Evolutionary conservation across 2,797 vertebrate genomes (phyloP), one percentile per base, ranked within the genome.

Genomic region (Rhinogobio ventralis): DNA sequence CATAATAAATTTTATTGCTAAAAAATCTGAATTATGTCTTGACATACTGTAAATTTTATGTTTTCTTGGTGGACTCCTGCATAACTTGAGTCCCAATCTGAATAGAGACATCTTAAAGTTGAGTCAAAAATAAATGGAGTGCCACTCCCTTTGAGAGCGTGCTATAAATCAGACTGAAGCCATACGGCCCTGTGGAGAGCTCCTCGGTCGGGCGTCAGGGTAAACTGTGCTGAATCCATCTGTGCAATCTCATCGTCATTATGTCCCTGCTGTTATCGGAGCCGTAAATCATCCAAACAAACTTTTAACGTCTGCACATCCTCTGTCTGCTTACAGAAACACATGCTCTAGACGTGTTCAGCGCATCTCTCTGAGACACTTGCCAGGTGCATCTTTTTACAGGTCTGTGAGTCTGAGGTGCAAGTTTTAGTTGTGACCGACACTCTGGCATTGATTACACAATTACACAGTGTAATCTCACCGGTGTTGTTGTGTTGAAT

Each of bases 221-320:
- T 90, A 84, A 90, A 89, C 90, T 86, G 88, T 88, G 84, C 90
- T 91, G 86, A 86, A 87, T 86, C 88, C 86, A 87, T 81, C 90
- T 90, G 90, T 91, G 89, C 83, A 89, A 91, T 90, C 89, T 84
- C 83, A 86, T 90, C 86, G 87, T 91, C 88, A 86, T 89, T 92
- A 88, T 91, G 86, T 91, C 89, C 90, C 90, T 88, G 91, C 88
- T 91, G 89, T 92, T 88, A 91, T 89, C 86, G 75, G 78, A 68
- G 86, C 87, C 81, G 80, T 88, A 94, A 92, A 92, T 92, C 91
- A 91, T 89, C 89, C 87, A 86, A 88, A 90, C 89, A 84, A 88
- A 91, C 88, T 89, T 42, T 88, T 86, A 80, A 88, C 81, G 87
- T 83, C 88, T 88, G 87, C 85, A 75, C 57, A 28, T 89, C 85